Conservation (phyloP, 1,140 invertebrate species). For the Hypothenemus hampei region DNA sequence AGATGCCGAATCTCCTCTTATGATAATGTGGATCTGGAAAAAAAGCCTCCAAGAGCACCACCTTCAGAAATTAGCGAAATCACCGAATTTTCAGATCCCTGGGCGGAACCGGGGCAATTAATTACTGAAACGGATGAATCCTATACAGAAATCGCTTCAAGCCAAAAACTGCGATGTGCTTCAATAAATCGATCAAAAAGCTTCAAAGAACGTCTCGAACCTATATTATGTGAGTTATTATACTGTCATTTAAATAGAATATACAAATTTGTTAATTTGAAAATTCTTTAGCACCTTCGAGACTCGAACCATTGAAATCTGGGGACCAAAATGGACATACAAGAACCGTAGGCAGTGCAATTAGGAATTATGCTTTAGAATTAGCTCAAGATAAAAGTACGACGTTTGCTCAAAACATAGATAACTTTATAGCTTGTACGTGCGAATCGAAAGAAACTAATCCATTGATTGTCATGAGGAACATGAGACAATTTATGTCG, state of each 20-base stretch:
- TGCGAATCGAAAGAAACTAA: slow-evolving; percentile 83
- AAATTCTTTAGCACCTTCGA: slow-evolving; percentile 56
- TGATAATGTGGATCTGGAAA: slow-evolving; percentile 62
- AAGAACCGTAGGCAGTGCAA: slow-evolving; percentile 59
- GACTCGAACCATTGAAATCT: slow-evolving; percentile 62
- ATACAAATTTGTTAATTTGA: neutral
- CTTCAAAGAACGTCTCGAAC: slow-evolving; percentile 68
- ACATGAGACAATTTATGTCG: slow-evolving; percentile 95
- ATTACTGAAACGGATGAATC: slow-evolving; percentile 39
- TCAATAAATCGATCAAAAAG: slow-evolving; percentile 59
- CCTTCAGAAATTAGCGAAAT: slow-evolving; percentile 42
- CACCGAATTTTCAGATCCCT: slow-evolving; percentile 44
- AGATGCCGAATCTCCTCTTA: slow-evolving; percentile 63
- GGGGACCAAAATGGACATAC: slow-evolving; percentile 53
- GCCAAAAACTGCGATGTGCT: slow-evolving; percentile 36
- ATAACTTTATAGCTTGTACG: slow-evolving; percentile 92
- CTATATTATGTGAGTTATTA: slow-evolving; percentile 59
- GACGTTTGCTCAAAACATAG: slow-evolving; percentile 84
- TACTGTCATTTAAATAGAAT: neutral
- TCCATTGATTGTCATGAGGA: slow-evolving; percentile 82
- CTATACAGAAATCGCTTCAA: slow-evolving; percentile 34
- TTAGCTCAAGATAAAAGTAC: slow-evolving; percentile 79
- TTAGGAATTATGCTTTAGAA: slow-evolving; percentile 71
- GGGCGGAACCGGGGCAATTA: slow-evolving; percentile 39
- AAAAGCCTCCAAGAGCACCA: slow-evolving; percentile 35